Base-by-base conservation (phyloP, 2,113 vertebrate genomes). In the zebrafish (Danio rerio) region DNA sequence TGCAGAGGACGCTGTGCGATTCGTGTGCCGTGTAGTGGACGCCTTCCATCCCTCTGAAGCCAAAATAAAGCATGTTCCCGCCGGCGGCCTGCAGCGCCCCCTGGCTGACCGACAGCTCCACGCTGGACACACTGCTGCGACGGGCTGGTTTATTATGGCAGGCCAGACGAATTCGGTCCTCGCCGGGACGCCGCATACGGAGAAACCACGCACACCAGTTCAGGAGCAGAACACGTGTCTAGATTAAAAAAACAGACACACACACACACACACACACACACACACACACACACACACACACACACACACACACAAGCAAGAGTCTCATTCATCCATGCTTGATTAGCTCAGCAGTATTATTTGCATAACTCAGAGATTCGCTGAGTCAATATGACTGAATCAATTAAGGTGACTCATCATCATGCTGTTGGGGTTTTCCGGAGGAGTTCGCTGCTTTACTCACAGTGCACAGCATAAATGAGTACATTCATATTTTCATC, bases 131-230 rank as follows among this genome's bases (percentile, higher is more conserved):
- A 86, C 96, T 97, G 72, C 92, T 93, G 16, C 52, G 80, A 63
- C 91, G 94, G 0, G 90, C 92, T 43, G 81, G 90, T 16, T 94
- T 94, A 72, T 96, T 96, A 76, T 96, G 94, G 53, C 93, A 95
- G 0, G 92, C 93, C 0, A 95, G 91, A 0, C 93, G 94, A 6
- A 95, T 95, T 43, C 94, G 95, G 0, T 97, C 96, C 81, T 97
- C 96, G 0, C 96, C 96, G 0, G 98, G 97, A 79, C 96, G 93
- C 76, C 97, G 97, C 98, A 99, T 99, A 53, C 98, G 94, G 72
- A 99, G 95, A 85, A 99, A 99, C 97, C 97, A 99, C 0, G 97
- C 97, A 5, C 97, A 98, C 98, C 98, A 99, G 85, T 99, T 98
- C 84, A 99, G 91, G 7, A 99, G 93, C 85, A 99, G 92, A 73